These are phyloP conservation scores for Drosophila pruinosa DNA, from an alignment of 1,140 invertebrate species.

Conservation along the genomic window DNA sequence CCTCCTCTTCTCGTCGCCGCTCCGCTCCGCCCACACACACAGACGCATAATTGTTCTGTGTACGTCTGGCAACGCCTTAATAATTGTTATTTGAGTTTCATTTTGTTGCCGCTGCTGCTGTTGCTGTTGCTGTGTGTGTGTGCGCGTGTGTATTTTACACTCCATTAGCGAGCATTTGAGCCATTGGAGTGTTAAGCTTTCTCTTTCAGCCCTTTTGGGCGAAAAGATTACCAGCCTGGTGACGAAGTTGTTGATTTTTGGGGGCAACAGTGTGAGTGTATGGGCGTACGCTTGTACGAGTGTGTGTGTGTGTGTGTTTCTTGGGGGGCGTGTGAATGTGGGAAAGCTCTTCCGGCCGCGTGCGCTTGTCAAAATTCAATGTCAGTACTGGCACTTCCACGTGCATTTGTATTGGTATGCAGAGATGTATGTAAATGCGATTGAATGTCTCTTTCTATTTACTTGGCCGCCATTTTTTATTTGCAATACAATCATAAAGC, in stretches of 20 bases:
- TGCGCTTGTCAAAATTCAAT: constrained; percentile 76
- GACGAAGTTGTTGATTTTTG: constrained; percentile 42
- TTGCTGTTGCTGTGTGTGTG: constrained; percentile 11
- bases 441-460: constrained; percentile 35
- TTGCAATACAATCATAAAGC: constrained; percentile 16
- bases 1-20: constrained; percentile 28
- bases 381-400: constrained; percentile 57
- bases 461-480: constrained; percentile 59
- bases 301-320: background rate
- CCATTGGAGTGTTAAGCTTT: constrained; percentile 68
- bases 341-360: constrained; percentile 41
- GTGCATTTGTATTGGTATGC: constrained; percentile 25
- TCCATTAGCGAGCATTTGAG: constrained; percentile 72
- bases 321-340: constrained; percentile 30
- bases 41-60: constrained; percentile 73
- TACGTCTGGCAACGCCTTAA: constrained; percentile 82
- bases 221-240: constrained; percentile 12
- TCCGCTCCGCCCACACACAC: constrained; percentile 68
- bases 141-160: constrained; percentile 68
- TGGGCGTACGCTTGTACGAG: background rate
- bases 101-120: constrained; percentile 58
- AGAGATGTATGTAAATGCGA: background rate
- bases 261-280: background rate
- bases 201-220: constrained; percentile 66
- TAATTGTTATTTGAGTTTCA: constrained; percentile 82